Conservation (phyloP, 2,797 vertebrate species). For the Mustela erminea region DNA sequence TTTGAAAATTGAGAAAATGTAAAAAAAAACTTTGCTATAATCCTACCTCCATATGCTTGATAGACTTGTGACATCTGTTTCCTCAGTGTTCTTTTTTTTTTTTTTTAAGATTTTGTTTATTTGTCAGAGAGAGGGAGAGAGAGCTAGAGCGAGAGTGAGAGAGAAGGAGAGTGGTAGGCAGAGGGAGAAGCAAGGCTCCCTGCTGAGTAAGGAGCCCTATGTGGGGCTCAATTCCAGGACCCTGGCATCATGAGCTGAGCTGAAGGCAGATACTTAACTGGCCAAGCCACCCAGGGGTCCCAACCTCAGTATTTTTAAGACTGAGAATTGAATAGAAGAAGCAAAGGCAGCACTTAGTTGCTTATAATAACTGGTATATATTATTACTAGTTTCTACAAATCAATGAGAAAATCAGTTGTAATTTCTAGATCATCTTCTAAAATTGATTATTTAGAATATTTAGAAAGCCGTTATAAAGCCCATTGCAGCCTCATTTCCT, state of each 20-base stretch:
- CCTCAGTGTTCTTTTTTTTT: not conserved
- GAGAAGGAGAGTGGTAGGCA: no score
- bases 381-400: not conserved
- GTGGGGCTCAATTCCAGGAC: no score
- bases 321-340: constrained; percentile 33
- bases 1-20: constrained; percentile 27
- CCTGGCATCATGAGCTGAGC: no score
- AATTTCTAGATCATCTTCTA: not conserved
- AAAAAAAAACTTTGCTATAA: not conserved
- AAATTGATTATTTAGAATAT: not conserved
- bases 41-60: not conserved
- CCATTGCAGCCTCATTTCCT: not conserved
- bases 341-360: not conserved
- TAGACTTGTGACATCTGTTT: not conserved
- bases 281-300: no score
- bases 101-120: not conserved
- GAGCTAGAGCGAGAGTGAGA: no score
- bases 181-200: no score
- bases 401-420: not conserved
- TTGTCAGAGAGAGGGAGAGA: no score
- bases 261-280: no score
- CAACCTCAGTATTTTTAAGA: constrained; percentile 18
- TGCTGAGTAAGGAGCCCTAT: no score
- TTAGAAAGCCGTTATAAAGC: constrained; percentile 19
- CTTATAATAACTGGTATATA: not conserved